Evolutionary conservation across 2,113 vertebrate genomes (phyloP).

Genomic region (Saccopteryx bilineata): DNA sequence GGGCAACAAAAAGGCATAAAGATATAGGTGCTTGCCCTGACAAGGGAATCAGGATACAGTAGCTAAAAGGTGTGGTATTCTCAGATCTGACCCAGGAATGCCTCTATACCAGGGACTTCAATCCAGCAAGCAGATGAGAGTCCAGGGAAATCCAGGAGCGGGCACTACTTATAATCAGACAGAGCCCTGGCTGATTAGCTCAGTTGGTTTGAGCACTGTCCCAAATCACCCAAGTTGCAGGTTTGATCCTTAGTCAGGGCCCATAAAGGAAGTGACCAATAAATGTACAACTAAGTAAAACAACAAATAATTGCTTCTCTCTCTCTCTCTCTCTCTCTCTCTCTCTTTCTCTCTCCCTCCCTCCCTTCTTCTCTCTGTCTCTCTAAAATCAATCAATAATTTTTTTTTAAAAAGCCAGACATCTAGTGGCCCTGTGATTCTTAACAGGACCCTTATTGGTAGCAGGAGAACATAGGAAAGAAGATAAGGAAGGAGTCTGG

Average conservation of each 20-base stretch:
- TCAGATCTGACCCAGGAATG: not conserved
- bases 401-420: not conserved
- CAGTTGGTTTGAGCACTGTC: no score
- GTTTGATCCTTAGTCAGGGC: no score
- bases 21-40: no score
- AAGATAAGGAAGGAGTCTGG: not conserved
- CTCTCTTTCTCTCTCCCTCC: no score
- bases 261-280: no score
- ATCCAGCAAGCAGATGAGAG: not conserved
- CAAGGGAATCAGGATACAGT: not conserved
- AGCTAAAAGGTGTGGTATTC: not conserved
- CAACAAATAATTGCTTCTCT: no score
- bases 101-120: not conserved
- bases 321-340: no score
- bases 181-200: no score
- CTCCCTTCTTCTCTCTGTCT: no score
- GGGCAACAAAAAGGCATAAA: not conserved
- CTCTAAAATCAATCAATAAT: no score
- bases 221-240: no score
- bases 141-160: not conserved
- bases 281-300: no score
- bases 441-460: not conserved
- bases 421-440: not conserved
- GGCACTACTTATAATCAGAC: not conserved
- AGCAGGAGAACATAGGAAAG: not conserved